Evolutionary conservation across 2,797 vertebrate species (phyloP), one percentile per base, ranked within the genome.

Genomic region (Pygocentrus nattereri): DNA sequence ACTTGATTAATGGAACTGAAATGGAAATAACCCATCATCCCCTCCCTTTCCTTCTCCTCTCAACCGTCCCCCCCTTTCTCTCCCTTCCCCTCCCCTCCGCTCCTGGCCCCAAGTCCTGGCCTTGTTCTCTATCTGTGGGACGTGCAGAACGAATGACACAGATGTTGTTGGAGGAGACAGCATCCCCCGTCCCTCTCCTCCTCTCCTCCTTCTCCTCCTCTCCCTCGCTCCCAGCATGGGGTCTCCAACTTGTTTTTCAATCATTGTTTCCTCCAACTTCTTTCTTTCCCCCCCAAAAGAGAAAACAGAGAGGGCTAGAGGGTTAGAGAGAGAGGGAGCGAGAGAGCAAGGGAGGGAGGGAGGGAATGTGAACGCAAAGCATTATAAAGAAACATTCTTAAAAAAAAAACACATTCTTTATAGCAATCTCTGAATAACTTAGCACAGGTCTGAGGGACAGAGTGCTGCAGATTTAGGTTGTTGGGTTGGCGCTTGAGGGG

Each of bases 181-280:
- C 72, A 75, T 67, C 64, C 82, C 82, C 82, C 82, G 58, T 89
- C 91, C 92, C 92, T 91, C 90, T 91, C 85, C 87, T 90, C 89
- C 92, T 87, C 90, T 91, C 90, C 86, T 86, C 85, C 90, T 89
- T 85, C 90, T 91, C 90, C 84, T 84, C 86, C 89, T 89, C 90
- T 89, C 90, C 88, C 89, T 86, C 79, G 81, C 87, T 86, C 95
- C 80, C 95, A 95, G 95, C 95, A 95, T 96, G 96, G 92, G 92
- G 94, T 93, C 94, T 92, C 91, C 90, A 93, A 92, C 93, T 94
- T 93, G 93, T 94, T 94, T 94, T 95, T 93, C 93, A 92, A 92
- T 94, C 92, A 94, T 93, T 94, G 92, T 93, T 88, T 82, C 73
- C 86, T 90, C 81, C 90, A 89, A 88, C 88, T 89, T 91, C 85